Evolutionary conservation across 1,140 invertebrate genomes (phyloP), one percentile per base, ranked within the genome.

Genomic region (Solenopsis invicta): DNA sequence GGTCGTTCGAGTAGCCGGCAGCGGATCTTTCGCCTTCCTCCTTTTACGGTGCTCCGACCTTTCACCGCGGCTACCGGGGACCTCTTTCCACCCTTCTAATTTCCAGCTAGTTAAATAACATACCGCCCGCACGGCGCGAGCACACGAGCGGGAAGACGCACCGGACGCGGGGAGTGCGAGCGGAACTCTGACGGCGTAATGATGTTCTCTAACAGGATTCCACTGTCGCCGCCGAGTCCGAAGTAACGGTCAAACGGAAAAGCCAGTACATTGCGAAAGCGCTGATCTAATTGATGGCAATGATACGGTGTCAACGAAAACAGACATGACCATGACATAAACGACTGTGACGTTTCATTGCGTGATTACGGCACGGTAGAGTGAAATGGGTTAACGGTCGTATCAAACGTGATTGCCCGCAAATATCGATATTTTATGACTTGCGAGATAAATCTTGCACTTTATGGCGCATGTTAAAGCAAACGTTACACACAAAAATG

Each of bases 31-130:
- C 62, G 56, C 56, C 29, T 80, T 77, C 86, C 64, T 88, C 54
- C 76, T 86, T 89, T 90, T 90, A 90, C 89, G 89, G 89, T 87
- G 88, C 64, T 75, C 71, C 85, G 80, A 90, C 74, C 86, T 75
- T 75, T 56, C 75, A 66, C 45, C 54, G 24, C n/a, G 21, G 48
- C 56, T 52, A 81, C 64, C 78, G 34, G 41, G 24, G 34, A 34
- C 24, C 21, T 56, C 59, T 75, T 77, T 82, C 66, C 64, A 77
- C 59, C 77, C 78, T 76, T 21, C 71, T 78, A 77, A 87, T 87
- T 81, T 67, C 72, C 67, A 76, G 50, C 87, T 87, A 85, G 85
- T 91, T 91, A 91, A 78, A 81, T 75, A 81, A 87, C 69, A 69
- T 54, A 66, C 52, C 76, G 77, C 61, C n/a, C 24, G 69, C 54